Evolutionary conservation across 2,113 vertebrate genomes (phyloP).

Genomic region (Pelmatolapia mariae): DNA sequence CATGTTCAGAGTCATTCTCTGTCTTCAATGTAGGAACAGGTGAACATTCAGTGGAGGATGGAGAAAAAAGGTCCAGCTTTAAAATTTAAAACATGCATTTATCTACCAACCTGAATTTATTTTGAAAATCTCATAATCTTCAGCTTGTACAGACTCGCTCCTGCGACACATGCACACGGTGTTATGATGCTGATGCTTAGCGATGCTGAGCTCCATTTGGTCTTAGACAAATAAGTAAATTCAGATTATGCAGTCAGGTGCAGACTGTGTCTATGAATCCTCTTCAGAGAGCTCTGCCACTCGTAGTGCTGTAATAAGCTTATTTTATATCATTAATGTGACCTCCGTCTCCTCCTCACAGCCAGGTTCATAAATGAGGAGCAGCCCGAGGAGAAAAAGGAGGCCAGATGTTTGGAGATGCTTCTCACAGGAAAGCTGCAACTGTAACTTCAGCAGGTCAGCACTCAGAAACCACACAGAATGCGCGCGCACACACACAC

Average conservation of each 20-base stretch:
- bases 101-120: not conserved
- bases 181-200: not conserved
- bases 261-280: not conserved
- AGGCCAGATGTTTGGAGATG: not conserved
- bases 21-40: not conserved
- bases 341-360: not conserved
- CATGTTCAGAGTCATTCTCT: not conserved
- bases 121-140: not conserved
- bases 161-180: not conserved
- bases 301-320: not conserved
- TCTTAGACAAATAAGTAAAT: not conserved
- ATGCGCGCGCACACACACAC: rapidly evolving
- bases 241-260: not conserved
- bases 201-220: not conserved
- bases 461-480: not conserved
- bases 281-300: not conserved
- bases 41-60: not conserved
- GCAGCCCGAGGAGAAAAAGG: not conserved
- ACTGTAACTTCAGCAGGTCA: not conserved
- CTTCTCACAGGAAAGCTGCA: not conserved
- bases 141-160: not conserved
- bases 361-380: not conserved
- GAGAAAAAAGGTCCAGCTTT: not conserved
- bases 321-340: not conserved
- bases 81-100: not conserved